Evolutionary conservation across 2,797 vertebrate genomes (phyloP).

Genomic region (Pristis pectinata): DNA sequence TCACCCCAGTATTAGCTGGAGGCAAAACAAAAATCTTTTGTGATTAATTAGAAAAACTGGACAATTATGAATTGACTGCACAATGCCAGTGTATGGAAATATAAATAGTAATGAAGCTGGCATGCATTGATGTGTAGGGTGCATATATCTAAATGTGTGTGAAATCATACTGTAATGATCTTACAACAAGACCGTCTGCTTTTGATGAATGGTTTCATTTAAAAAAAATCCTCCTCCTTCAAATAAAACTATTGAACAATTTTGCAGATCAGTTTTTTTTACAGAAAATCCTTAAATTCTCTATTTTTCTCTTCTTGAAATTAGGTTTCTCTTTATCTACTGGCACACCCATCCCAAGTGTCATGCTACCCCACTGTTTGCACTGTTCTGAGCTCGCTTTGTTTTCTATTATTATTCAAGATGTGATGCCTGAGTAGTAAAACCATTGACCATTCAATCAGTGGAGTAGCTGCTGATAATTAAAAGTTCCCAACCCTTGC

Average conservation of each 20-base stretch:
- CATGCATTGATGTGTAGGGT: conserved; percentile 52
- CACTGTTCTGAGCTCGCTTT: conserved; percentile 52
- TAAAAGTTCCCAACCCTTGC: conserved; percentile 84
- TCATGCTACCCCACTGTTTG: conserved; percentile 48
- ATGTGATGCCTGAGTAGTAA: conserved; percentile 67
- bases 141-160: conserved; percentile 50
- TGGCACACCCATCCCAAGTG: conserved; percentile 56
- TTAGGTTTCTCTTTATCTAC: conserved; percentile 66
- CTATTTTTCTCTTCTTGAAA: conserved; percentile 53
- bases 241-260: conserved; percentile 48
- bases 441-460: conserved; percentile 81
- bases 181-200: not conserved
- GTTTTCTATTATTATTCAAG: conserved; percentile 81
- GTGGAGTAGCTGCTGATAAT: conserved; percentile 73
- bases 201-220: conserved; percentile 16
- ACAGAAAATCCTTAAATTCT: conserved; percentile 40
- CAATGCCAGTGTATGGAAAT: conserved; percentile 63
- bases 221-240: conserved; percentile 3
- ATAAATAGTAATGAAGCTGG: conserved; percentile 75
- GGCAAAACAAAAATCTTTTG: conserved; percentile 84
- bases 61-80: conserved; percentile 79
- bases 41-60: conserved; percentile 88
- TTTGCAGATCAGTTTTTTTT: conserved; percentile 43
- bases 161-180: conserved; percentile 54
- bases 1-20: conserved; percentile 71